These are phyloP conservation scores for Gymnothorax javanicus DNA, from an alignment of 2,797 vertebrate species.

Conservation along the genomic window DNA sequence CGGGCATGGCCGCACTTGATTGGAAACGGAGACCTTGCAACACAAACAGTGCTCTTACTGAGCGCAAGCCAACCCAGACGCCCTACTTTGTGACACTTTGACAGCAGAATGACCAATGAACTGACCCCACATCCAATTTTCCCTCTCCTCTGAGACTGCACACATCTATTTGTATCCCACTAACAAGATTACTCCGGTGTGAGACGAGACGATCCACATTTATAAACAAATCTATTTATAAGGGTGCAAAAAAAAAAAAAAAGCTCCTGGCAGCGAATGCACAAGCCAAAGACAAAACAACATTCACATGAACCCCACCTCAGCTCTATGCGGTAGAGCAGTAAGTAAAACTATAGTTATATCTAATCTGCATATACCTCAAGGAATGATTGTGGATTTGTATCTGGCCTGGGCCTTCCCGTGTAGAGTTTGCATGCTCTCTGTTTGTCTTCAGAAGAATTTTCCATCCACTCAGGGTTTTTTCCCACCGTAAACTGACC, in stretches of 20 bases:
- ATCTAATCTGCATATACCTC: too few relatives aligned
- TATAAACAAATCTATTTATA: not conserved
- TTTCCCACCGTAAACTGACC: too few relatives aligned
- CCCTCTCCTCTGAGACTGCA: not conserved
- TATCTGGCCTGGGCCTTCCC: too few relatives aligned
- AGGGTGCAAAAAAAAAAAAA: not conserved
- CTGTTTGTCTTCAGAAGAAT: too few relatives aligned
- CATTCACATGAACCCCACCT: not conserved
- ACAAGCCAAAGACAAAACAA: not conserved
- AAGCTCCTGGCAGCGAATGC: not conserved
- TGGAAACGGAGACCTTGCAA: too few relatives aligned
- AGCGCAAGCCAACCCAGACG: not conserved
- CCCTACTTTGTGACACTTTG: not conserved
- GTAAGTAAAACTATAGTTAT: not conserved
- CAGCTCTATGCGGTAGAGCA: not conserved
- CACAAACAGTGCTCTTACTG: not conserved
- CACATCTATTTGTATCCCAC: not conserved
- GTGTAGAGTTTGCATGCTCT: too few relatives aligned
- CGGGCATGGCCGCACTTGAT: too few relatives aligned
- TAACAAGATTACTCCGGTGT: not conserved
- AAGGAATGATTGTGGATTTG: too few relatives aligned
- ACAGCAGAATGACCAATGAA: not conserved
- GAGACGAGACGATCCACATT: not conserved
- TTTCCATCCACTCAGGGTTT: too few relatives aligned
- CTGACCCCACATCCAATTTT: not conserved